Evolutionary conservation across 1,140 invertebrate genomes (phyloP).

Genomic region (Drosophila carrolli): DNA sequence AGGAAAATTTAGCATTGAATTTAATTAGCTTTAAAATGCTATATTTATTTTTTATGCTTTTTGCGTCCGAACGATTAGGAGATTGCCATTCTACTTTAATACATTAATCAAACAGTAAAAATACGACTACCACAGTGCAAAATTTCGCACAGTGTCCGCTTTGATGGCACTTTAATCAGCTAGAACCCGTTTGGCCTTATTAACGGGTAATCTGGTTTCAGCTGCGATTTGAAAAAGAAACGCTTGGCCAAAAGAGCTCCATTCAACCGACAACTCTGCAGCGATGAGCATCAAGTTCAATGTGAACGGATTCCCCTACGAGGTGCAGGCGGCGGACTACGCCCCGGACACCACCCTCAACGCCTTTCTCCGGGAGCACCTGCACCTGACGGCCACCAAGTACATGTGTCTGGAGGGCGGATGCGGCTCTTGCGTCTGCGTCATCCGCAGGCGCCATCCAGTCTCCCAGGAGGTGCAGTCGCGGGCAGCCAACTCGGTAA

Average conservation of each 20-base stretch:
- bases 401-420: conserved; percentile 93
- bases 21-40: too few species aligned
- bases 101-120: too few species aligned
- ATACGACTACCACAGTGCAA: neutral
- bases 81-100: too few species aligned
- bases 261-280: conserved; percentile 32
- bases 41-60: too few species aligned
- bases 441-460: conserved; percentile 86
- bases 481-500: conserved; percentile 91
- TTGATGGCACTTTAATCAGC: conserved; percentile 16
- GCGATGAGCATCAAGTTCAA: conserved; percentile 70
- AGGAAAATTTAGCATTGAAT: too few species aligned
- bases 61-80: too few species aligned
- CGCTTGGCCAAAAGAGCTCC: neutral
- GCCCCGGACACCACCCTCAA: conserved; percentile 88
- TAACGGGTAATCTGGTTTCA: conserved; percentile 51
- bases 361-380: conserved; percentile 88
- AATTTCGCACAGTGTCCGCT: conserved; percentile 29
- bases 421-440: conserved; percentile 92
- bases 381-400: conserved; percentile 91
- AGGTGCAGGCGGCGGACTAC: conserved; percentile 58
- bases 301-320: conserved; percentile 67
- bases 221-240: conserved; percentile 52
- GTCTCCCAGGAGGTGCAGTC: conserved; percentile 85
- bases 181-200: conserved; percentile 54